Percentiles rank a stretch among this genome's conserved stretches.
phyloP scores from a whole-genome alignment of 1,140 invertebrate species.

The Brachionus rotundiformis region DNA sequence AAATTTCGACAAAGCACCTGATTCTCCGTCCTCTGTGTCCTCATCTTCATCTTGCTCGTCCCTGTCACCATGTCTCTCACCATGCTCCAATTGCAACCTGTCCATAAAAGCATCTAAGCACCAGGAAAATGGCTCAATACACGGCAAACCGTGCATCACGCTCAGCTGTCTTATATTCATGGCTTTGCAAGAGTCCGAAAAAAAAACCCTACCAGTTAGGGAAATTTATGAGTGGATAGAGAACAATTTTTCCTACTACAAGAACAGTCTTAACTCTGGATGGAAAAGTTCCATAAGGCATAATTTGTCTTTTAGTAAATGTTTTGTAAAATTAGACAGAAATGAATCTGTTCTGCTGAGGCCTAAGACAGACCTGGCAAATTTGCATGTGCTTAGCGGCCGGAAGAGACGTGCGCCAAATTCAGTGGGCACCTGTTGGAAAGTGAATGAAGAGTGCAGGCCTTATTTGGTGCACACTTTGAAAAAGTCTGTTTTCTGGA shows the following conservation, averaged over 20 bases:
- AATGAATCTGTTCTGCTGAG: constrained; percentile 34
- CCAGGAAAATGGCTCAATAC: constrained; percentile 65
- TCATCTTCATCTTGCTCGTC: constrained; percentile 22
- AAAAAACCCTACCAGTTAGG: constrained; percentile 85
- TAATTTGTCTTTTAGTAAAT: constrained; percentile 68
- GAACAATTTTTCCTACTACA: constrained; percentile 63
- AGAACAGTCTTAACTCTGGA: constrained; percentile 62
- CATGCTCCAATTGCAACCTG: background rate
- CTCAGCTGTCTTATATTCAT: constrained; percentile 94
- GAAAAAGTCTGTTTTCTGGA: constrained; percentile 41
- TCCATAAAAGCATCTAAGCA: background rate
- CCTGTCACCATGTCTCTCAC: constrained; percentile 20
- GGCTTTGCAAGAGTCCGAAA: constrained; percentile 87
- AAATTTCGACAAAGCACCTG: background rate
- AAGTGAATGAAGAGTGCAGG: constrained; percentile 29
- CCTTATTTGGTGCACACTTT: constrained; percentile 30
- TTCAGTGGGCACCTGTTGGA: constrained; percentile 23
- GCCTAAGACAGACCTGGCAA: background rate
- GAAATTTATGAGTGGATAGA: constrained; percentile 65
- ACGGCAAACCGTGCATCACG: constrained; percentile 84
- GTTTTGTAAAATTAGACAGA: constrained; percentile 66
- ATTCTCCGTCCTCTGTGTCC: constrained; percentile 7
- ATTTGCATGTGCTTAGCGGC: background rate
- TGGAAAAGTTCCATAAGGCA: constrained; percentile 69
- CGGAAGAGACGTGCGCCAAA: background rate